Evolutionary conservation across 2,797 vertebrate genomes (phyloP).

Genomic region (Hozukius guyotensis): DNA sequence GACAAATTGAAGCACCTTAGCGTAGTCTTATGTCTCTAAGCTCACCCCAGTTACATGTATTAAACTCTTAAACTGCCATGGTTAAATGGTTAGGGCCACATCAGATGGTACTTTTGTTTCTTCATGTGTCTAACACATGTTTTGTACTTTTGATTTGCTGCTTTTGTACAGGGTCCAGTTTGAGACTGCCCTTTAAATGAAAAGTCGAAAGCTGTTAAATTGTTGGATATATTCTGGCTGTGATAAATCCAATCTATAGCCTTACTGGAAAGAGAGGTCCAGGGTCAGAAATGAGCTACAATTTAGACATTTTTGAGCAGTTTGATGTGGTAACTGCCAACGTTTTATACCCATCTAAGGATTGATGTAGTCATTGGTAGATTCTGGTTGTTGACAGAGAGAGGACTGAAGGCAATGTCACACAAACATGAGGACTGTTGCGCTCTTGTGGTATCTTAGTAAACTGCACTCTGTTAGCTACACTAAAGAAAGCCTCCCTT

Average conservation of each 20-base stretch:
- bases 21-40: conserved; percentile 51
- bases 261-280: conserved; percentile 28
- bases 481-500: background rate
- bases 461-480: conserved; percentile 43
- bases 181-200: conserved; percentile 64
- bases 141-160: conserved; percentile 68
- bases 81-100: conserved; percentile 44
- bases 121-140: conserved; percentile 55
- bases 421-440: conserved; percentile 32
- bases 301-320: conserved; percentile 7
- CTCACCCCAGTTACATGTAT: conserved; percentile 41
- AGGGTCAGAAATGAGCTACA: conserved; percentile 11
- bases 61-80: conserved; percentile 46
- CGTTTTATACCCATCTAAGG: conserved; percentile 9
- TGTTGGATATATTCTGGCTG: conserved; percentile 41
- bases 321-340: conserved; percentile 23
- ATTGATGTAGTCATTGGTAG: background rate
- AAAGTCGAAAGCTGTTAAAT: conserved; percentile 42
- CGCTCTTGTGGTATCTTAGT: conserved; percentile 56
- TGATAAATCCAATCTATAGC: conserved; percentile 45
- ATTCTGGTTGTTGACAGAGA: conserved; percentile 18
- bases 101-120: conserved; percentile 56
- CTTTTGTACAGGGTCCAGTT: conserved; percentile 68
- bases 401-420: conserved; percentile 12
- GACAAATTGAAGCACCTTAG: conserved; percentile 70